Evolutionary conservation across 2,113 vertebrate genomes (phyloP).

Genomic region (Lycocorax pyrrhopterus): DNA sequence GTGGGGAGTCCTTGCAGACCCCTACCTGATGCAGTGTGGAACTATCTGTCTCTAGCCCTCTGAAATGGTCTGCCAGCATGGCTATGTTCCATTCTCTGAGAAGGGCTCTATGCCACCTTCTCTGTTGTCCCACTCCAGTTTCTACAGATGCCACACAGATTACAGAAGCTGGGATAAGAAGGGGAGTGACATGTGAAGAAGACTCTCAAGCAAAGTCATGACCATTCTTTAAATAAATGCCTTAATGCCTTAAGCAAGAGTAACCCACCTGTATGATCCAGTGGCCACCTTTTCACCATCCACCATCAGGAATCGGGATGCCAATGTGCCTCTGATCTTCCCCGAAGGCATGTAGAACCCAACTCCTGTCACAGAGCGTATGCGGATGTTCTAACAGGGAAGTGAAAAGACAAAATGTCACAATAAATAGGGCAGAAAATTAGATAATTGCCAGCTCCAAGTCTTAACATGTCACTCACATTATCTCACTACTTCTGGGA

Average conservation of each 20-base stretch:
- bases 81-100: neutral
- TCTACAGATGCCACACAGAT: neutral
- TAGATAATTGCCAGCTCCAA: constrained; percentile 11
- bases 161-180: neutral
- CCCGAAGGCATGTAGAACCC: constrained; percentile 84
- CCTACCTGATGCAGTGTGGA: neutral
- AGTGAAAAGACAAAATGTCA: constrained; percentile 23
- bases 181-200: neutral
- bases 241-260: neutral
- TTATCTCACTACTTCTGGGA: neutral
- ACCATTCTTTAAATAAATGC: neutral
- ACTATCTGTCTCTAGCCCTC: neutral
- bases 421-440: constrained; percentile 13
- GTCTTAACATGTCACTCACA: neutral
- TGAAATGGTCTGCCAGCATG: neutral
- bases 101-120: neutral
- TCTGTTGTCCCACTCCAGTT: neutral
- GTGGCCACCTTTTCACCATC: constrained; percentile 93
- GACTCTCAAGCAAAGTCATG: neutral
- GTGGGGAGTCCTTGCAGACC: neutral
- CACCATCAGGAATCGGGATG: constrained; percentile 89
- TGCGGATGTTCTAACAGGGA: constrained; percentile 82
- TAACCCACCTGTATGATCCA: constrained; percentile 85
- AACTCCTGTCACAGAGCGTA: constrained; percentile 81
- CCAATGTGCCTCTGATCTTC: constrained; percentile 81